Evolutionary conservation across 2,888 invertebrate genomes (phyloP).

Genomic region (Limnephilus auricula): DNA sequence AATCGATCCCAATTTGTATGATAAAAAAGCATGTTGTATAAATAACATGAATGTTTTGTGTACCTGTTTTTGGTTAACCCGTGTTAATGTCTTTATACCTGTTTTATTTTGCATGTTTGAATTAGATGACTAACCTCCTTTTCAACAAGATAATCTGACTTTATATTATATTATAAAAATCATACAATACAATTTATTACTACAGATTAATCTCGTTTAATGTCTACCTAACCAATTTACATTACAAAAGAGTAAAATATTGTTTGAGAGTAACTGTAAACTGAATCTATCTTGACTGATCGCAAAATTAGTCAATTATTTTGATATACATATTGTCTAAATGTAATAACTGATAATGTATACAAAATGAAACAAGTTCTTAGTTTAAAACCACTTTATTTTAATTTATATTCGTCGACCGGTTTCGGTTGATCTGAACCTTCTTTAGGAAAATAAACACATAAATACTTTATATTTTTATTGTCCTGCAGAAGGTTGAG

Average conservation of each 20-base stretch:
- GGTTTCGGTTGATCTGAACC: too few relatives aligned
- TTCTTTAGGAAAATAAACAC: too few relatives aligned
- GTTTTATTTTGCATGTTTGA: constrained; percentile 11
- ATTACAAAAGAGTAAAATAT: background rate
- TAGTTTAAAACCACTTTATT: too few relatives aligned
- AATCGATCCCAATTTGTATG: background rate
- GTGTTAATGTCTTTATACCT: background rate
- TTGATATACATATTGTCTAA: background rate
- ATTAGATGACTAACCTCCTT: constrained; percentile 10
- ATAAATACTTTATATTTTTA: too few relatives aligned
- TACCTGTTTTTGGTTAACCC: background rate
- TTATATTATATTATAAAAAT: background rate
- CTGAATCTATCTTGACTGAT: background rate
- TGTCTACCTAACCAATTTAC: background rate
- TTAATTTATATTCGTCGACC: too few relatives aligned
- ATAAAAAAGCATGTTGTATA: background rate
- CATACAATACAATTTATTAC: background rate
- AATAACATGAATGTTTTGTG: background rate
- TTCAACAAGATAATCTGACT: background rate
- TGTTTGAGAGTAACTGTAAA: background rate
- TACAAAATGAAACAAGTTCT: too few relatives aligned
- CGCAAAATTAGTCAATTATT: background rate
- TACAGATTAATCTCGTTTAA: background rate
- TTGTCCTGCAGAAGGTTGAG: too few relatives aligned
- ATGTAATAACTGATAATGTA: too few relatives aligned